A percentile compares a stretch with the other conserved stretches of the same genome.
phyloP scores from a whole-genome alignment of 2,113 vertebrate genomes.

The Onychorhynchus coronatus region DNA sequence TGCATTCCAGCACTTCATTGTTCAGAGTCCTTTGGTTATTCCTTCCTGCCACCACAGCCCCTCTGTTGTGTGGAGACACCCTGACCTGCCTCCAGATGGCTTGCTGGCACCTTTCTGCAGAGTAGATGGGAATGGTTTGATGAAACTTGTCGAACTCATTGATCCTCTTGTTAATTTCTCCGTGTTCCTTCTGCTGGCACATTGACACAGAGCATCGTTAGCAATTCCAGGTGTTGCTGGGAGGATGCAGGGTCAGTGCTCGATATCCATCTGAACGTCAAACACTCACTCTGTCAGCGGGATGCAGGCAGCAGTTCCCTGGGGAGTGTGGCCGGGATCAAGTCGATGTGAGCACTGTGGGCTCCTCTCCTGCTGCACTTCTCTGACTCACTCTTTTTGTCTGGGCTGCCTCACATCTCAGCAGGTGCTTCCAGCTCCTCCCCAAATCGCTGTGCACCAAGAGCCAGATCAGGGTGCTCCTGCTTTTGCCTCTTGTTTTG shows the following conservation, averaged over 20 bases:
- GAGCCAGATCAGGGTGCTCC: too few species aligned
- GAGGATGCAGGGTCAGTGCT: not conserved
- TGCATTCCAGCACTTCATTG: not conserved
- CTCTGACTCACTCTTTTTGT: not conserved
- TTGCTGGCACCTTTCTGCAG: not conserved
- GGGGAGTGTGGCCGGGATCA: accelerated
- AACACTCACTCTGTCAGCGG: not conserved
- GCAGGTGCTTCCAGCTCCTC: not conserved
- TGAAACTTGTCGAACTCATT: not conserved
- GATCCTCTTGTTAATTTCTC: not conserved
- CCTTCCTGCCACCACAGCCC: not conserved
- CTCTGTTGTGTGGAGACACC: accelerated
- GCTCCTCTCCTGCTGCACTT: not conserved
- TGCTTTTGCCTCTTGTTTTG: not conserved
- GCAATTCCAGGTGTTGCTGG: not conserved
- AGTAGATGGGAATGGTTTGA: not conserved
- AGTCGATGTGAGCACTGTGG: not conserved
- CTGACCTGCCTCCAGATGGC: not conserved
- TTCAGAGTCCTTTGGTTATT: not conserved
- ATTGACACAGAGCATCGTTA: accelerated
- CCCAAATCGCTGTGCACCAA: not conserved
- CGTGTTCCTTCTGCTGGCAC: accelerated
- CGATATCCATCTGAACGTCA: not conserved
- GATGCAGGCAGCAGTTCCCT: not conserved
- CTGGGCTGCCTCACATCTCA: not conserved